Percentiles rank a stretch among this genome's conserved stretches.
Evolutionary conservation across 2,888 invertebrate species (phyloP).

Genomic region (Achlya flavicornis): DNA sequence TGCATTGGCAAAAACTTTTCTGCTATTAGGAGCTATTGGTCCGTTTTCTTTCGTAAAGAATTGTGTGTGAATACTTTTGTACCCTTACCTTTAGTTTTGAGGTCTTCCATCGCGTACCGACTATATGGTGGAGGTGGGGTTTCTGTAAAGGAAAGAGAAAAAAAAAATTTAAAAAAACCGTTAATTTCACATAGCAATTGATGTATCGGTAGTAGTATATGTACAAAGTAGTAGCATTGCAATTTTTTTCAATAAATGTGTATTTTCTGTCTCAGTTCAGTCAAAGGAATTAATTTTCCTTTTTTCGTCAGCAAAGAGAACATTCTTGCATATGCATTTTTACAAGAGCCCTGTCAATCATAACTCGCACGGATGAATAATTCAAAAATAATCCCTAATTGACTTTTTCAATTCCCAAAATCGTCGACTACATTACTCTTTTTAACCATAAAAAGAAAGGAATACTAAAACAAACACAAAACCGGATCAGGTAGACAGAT

Average conservation of each 20-base stretch:
- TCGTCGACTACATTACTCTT: constrained; percentile 51
- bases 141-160: constrained; percentile 85
- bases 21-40: too few species aligned
- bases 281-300: background rate
- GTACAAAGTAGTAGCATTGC: background rate
- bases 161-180: background rate
- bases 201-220: too few species aligned
- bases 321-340: background rate
- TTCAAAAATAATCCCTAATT: background rate
- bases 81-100: constrained; percentile 90
- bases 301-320: background rate
- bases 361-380: background rate
- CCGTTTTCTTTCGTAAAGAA: background rate
- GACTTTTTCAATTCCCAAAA: constrained; percentile 23
- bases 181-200: too few species aligned
- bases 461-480: constrained; percentile 64
- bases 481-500: constrained; percentile 62
- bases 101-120: constrained; percentile 88
- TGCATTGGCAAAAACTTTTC: too few species aligned
- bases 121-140: constrained; percentile 93
- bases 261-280: constrained; percentile 18
- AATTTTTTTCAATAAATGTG: background rate
- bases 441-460: constrained; percentile 50
- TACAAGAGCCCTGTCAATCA: background rate
- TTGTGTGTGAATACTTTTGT: constrained; percentile 42